Base-by-base conservation (phyloP, 2,888 invertebrate genomes). In the Choreutis nemorana region DNA sequence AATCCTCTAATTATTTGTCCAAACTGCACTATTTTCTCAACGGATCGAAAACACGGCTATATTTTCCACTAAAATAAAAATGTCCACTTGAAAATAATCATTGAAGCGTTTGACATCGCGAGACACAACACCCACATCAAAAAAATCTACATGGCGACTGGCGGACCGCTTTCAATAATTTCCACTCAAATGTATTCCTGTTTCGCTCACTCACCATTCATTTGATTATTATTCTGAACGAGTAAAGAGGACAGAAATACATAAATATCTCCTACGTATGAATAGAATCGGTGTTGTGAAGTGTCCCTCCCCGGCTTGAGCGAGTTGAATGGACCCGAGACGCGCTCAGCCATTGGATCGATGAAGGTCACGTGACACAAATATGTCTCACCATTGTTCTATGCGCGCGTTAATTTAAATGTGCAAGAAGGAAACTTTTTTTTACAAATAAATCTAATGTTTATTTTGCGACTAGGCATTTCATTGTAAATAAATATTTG, bases 271-370 rank as follows among this genome's bases (percentile, higher is more conserved):
- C 59, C 63, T 71, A 70, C 61, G 72, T 71, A 73, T 75, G 75
- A 77, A 75, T 72, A 77, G 71, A 71, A 72, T 65, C 58, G 54
- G 64, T 67, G 66, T 71, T 64, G 60, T 72, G 72, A 75, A 72
- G 71, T 71, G 61, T 59, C 59, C 54, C 42, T 44, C 47, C 42
- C 42, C 53, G 50, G 50, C 63, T 60, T 66, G 59, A 48, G 56
- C 52, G 77, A 80, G 79, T 79, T 80, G 79, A 79, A 79, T 79
- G 79, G 79, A 79, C 79, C 75, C 75, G 70, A 66, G 73, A 75
- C 75, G 75, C 73, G 70, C 58, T 73, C 73, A 66, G 58, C 78
- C 64, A 79, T 79, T 80, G 79, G 79, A 80, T 80, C 79, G 78
- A 80, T 79, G 64, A 57, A 31, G 47, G 59, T 78, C 79, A 79